phyloP scores from a whole-genome alignment of 2,888 invertebrate species.

The Drosophila bunnanda region DNA sequence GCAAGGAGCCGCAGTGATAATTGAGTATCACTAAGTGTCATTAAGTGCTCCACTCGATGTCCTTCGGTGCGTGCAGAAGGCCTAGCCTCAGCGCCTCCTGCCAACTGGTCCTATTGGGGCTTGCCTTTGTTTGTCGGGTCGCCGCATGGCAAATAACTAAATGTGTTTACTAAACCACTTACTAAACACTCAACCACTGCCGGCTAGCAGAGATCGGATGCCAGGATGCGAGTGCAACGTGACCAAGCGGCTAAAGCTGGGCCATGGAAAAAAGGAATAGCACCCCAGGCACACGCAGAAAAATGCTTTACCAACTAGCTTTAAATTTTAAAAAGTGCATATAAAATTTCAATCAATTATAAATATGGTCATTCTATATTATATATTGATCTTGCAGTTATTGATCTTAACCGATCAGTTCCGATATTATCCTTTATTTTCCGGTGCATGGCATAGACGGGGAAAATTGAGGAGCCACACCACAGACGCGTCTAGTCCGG shows the following conservation, averaged over 20 bases:
- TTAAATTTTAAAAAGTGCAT: not conserved
- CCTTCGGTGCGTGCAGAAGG: conserved; percentile 30
- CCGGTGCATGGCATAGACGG: conserved; percentile 26
- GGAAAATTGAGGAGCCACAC: conserved; percentile 39
- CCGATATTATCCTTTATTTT: not conserved
- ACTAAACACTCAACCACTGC: conserved; percentile 78
- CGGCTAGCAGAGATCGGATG: conserved; percentile 34
- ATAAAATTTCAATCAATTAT: not conserved
- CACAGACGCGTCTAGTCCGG: conserved; percentile 68
- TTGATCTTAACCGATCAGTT: not conserved
- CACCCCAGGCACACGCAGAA: conserved; percentile 10
- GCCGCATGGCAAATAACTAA: conserved; percentile 76
- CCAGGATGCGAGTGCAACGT: conserved; percentile 61
- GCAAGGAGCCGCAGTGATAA: conserved; percentile 70
- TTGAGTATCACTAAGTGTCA: conserved; percentile 78
- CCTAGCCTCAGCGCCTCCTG: conserved; percentile 5
- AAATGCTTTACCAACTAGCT: conserved; percentile 9
- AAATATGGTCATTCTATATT: not conserved
- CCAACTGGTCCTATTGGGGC: conserved; percentile 1
- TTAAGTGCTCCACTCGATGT: conserved; percentile 62
- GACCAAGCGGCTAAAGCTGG: conserved; percentile 66
- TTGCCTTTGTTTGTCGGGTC: conserved; percentile 48
- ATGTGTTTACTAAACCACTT: conserved; percentile 80
- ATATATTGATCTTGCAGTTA: too few relatives aligned
- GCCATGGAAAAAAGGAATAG: conserved; percentile 50